phyloP scores from a whole-genome alignment of 2,888 invertebrate species.

The Steinernema scapterisci region DNA sequence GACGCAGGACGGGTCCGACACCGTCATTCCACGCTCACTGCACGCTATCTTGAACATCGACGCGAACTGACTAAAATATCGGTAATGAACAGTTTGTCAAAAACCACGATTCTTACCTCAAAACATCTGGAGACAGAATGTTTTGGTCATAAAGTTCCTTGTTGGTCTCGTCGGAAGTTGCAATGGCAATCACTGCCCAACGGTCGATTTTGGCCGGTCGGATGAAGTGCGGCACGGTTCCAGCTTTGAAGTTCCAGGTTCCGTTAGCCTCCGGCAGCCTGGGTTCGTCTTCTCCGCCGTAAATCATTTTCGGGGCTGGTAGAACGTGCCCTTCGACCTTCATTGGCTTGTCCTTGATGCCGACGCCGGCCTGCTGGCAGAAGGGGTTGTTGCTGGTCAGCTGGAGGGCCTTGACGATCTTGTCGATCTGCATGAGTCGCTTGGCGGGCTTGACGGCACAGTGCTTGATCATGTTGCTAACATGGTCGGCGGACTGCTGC shows the following conservation, averaged over 20 bases:
- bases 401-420: not conserved
- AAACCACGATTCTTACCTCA: no score
- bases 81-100: not conserved
- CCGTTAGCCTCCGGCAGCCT: slow-evolving; percentile 31
- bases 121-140: no score
- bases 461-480: not conserved
- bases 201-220: not conserved
- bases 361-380: not conserved
- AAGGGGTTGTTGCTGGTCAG: not conserved
- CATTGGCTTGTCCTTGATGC: slow-evolving; percentile 38
- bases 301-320: slow-evolving; percentile 37
- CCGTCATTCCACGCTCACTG: slow-evolving; percentile 33
- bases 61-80: not conserved
- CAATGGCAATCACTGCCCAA: not conserved
- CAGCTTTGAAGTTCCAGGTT: not conserved
- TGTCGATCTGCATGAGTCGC: not conserved
- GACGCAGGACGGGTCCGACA: not conserved
- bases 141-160: no score
- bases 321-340: slow-evolving; percentile 41
- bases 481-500: not conserved
- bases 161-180: not conserved
- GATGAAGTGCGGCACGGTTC: not conserved
- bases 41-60: slow-evolving; percentile 29
- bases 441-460: not conserved
- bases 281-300: not conserved